Evolutionary conservation across 2,113 vertebrate species (phyloP).

Genomic region (Triplophysa rosa): DNA sequence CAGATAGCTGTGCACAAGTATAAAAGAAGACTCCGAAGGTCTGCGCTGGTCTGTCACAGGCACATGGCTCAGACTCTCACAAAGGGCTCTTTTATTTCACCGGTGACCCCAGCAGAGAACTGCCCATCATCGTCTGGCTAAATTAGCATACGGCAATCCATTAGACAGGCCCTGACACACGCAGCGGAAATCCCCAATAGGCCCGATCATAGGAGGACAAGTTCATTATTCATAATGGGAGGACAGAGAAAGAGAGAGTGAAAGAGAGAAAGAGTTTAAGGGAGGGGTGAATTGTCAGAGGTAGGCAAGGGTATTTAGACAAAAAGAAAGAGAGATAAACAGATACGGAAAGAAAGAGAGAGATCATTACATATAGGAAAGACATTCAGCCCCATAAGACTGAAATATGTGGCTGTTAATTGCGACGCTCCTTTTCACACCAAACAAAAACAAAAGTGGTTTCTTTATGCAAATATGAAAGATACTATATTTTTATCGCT

Average conservation of each 20-base stretch:
- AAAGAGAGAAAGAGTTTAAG: conserved; percentile 6
- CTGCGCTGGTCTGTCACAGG: conserved; percentile 26
- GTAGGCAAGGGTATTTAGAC: not conserved
- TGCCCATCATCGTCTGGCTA: conserved; percentile 38
- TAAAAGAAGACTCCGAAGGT: conserved; percentile 40
- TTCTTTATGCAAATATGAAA: not conserved
- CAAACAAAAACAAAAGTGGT: not conserved
- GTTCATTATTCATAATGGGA: conserved; percentile 50
- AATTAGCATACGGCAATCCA: conserved; percentile 48
- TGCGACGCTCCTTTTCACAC: not conserved
- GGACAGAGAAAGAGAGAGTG: not conserved
- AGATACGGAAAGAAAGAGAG: not conserved
- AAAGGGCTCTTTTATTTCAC: conserved; percentile 37
- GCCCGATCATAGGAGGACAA: conserved; percentile 47
- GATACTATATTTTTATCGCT: not conserved
- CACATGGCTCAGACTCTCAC: conserved; percentile 44
- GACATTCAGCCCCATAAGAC: not conserved
- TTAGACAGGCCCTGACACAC: conserved; percentile 50
- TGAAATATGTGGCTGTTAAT: not conserved
- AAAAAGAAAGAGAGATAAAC: not conserved
- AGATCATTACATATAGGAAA: too few species aligned
- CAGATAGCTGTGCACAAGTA: conserved; percentile 28
- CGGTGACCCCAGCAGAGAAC: conserved; percentile 44
- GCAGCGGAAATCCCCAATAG: conserved; percentile 44
- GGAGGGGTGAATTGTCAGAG: not conserved